Base-by-base conservation (phyloP, 2,888 invertebrate species). In the Drosophila longiperda region DNA sequence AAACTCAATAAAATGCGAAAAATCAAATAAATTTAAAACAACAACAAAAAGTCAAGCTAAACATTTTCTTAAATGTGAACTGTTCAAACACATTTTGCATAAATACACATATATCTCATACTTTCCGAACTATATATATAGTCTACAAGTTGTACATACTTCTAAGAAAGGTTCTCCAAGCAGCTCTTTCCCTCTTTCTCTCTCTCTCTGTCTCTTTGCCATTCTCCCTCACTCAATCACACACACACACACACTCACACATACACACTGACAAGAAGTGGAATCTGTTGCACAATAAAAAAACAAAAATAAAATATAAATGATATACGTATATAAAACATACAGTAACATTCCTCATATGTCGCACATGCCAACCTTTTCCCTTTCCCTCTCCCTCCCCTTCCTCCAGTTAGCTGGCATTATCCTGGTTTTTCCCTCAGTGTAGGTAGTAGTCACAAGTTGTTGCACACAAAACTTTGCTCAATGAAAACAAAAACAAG, bases 61-160 rank as follows among this genome's bases (percentile, higher is more conserved):
- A 45, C 40, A 72, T 64, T 72, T 72, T 71, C 50, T 40, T 9
- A 74, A 69, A 71, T 40, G 48, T 48, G 17, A 70, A 65, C 26
- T 60, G 42, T 52, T 62, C 68, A 77, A 77, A 80, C 78, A 79
- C 78, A 79, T 79, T 86, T 78, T 78, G 83, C 80, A 60, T 62
- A 50, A 20, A 49, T 33, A 40, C 36, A 23, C 49, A 58, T 52
- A 34, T 57, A 15, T 34, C 55, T 49, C 55, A 57, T 63, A 48
- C 33, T 32, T 58, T 64, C 36, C 36, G 36, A 50, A 20, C 50
- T 34, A 59, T n/a, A 26, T 20, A 67, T 40, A 32, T 53, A 69
- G 45, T 45, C 20, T 20, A 50, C 49, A 61, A 61, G 38, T 66
- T 77, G 80, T 69, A 77, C 53, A 73, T 73, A 73, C 29, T 23